Conservation (phyloP, 1,140 invertebrate genomes). For the Agrilus planipennis region DNA sequence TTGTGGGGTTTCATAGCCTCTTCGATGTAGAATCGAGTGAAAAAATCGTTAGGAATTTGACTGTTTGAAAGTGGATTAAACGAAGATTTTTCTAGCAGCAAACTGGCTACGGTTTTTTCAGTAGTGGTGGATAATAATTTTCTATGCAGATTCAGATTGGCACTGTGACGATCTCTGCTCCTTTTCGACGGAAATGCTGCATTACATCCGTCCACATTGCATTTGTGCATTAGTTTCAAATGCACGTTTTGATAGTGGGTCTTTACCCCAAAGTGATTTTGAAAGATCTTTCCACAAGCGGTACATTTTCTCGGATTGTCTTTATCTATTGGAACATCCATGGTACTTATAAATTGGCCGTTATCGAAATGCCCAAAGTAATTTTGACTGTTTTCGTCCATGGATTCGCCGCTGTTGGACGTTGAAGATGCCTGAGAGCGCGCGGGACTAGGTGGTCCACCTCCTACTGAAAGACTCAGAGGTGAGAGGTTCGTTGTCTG, state of each 20-base stretch:
- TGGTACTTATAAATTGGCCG: conserved; percentile 57
- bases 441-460: conserved; percentile 39
- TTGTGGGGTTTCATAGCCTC: conserved; percentile 39
- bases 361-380: conserved; percentile 59
- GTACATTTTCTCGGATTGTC: conserved; percentile 71
- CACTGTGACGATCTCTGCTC: conserved; percentile 83
- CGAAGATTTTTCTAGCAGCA: conserved; percentile 33
- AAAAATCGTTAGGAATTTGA: conserved; percentile 61
- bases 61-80: conserved; percentile 38
- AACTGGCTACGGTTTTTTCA: conserved; percentile 31
- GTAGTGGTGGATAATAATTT: conserved; percentile 70
- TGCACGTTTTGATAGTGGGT: conserved; percentile 94
- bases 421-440: conserved; percentile 44
- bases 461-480: conserved; percentile 33
- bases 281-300: conserved; percentile 86
- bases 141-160: conserved; percentile 83
- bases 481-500: conserved; percentile 29
- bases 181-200: conserved; percentile 91
- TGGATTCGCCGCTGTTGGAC: conserved; percentile 44
- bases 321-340: conserved; percentile 75
- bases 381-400: conserved; percentile 43
- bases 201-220: conserved; percentile 91
- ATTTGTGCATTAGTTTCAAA: conserved; percentile 91
- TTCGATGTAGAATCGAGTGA: conserved; percentile 68
- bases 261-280: conserved; percentile 90